A percentile compares a stretch with the other conserved stretches of the same genome.
These are phyloP conservation scores for Tokudaia tokunoshimensis DNA, from an alignment of 2,797 vertebrate species.

Conservation along the genomic window DNA sequence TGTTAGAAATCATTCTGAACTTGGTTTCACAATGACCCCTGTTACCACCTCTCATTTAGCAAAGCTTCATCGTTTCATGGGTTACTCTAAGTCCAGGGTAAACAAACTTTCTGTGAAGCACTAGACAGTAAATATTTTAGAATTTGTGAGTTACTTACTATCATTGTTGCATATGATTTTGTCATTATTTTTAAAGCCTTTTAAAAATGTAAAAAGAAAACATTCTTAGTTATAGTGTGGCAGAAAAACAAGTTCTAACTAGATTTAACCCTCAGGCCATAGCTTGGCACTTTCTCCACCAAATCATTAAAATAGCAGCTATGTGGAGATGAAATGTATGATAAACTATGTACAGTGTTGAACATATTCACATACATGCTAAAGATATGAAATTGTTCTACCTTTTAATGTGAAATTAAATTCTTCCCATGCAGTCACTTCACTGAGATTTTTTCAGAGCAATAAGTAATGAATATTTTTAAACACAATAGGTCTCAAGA, in stretches of 20 bases:
- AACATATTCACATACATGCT: neutral
- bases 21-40: neutral
- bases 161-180: constrained; percentile 21
- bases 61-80: constrained; percentile 50
- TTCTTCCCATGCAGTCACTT: constrained; percentile 15
- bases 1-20: constrained; percentile 1
- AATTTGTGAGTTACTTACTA: constrained; percentile 8
- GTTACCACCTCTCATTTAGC: neutral
- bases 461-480: constrained; percentile 64
- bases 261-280: neutral
- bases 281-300: neutral
- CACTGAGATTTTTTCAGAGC: constrained; percentile 45
- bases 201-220: constrained; percentile 38
- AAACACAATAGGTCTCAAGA: constrained; percentile 39
- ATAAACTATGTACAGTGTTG: neutral
- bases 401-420: constrained; percentile 45
- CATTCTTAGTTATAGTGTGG: neutral
- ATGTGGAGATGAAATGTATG: neutral
- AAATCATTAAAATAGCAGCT: neutral
- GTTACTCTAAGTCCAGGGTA: constrained; percentile 54
- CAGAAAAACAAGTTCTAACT: constrained; percentile 25
- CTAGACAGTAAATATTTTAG: constrained; percentile 55
- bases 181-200: neutral
- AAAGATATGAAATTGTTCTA: constrained; percentile 30
- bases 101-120: neutral